Evolutionary conservation across 2,888 invertebrate genomes (phyloP).

Genomic region (Ditula angustiorana): DNA sequence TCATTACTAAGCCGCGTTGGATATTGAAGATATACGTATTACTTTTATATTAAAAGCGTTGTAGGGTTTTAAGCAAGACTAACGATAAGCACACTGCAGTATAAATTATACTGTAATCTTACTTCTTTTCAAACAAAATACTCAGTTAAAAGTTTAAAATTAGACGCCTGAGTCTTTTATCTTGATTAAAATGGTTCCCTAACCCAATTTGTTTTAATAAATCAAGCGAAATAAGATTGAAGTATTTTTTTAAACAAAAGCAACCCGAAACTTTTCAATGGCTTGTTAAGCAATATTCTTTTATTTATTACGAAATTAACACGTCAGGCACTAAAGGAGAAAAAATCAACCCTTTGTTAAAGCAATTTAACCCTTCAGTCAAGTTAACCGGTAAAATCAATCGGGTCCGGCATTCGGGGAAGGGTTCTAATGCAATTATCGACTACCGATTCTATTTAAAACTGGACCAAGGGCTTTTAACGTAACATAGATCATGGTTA

Average conservation of each 20-base stretch:
- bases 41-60: no score
- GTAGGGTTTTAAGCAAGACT: no score
- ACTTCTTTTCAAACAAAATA: no score
- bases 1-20: no score
- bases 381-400: slow-evolving; percentile 71
- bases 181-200: neutral
- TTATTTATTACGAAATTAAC: slow-evolving; percentile 75
- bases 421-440: slow-evolving; percentile 58
- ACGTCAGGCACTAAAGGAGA: slow-evolving; percentile 60
- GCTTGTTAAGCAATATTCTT: slow-evolving; percentile 48
- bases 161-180: neutral
- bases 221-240: slow-evolving; percentile 31
- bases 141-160: slow-evolving; percentile 3
- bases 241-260: slow-evolving; percentile 35
- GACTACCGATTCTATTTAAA: slow-evolving; percentile 52
- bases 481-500: slow-evolving; percentile 9
- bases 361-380: slow-evolving; percentile 61
- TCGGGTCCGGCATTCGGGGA: slow-evolving; percentile 67
- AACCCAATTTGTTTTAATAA: slow-evolving; percentile 38
- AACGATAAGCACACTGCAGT: no score
- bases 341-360: slow-evolving; percentile 69
- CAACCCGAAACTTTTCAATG: slow-evolving; percentile 33
- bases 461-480: slow-evolving; percentile 11
- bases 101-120: no score
- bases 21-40: no score